Conservation (phyloP, 2,797 vertebrate species). For the Typhlichthys subterraneus region DNA sequence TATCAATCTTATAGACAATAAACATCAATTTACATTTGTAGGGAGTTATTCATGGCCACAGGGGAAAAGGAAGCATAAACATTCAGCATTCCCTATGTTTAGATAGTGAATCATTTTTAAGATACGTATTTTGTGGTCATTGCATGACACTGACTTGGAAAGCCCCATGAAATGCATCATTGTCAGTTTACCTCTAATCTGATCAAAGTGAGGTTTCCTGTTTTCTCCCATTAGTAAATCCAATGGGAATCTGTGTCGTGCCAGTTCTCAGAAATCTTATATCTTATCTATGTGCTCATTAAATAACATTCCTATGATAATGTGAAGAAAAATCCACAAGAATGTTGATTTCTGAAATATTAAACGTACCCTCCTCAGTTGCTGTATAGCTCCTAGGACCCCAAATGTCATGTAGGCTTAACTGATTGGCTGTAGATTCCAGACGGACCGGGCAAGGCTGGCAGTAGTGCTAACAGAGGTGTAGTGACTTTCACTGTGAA, state of each 20-base stretch:
- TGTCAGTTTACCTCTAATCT: conserved; percentile 48
- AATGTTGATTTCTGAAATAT: conserved; percentile 16
- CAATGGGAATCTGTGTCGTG: conserved; percentile 51
- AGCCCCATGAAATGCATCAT: conserved; percentile 34
- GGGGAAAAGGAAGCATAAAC: conserved; percentile 11
- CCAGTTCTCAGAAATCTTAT: conserved; percentile 47
- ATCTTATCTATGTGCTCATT: conserved; percentile 65
- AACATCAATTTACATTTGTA: conserved; percentile 7
- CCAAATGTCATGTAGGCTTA: too few species aligned
- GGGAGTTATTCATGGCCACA: conserved; percentile 9
- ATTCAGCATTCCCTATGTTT: conserved; percentile 25
- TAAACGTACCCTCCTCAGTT: neutral
- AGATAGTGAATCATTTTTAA: conserved; percentile 27
- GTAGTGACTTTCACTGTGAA: too few species aligned
- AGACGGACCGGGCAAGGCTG: too few species aligned
- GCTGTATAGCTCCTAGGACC: too few species aligned
- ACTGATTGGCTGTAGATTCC: too few species aligned
- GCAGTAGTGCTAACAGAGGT: too few species aligned
- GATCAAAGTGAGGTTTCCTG: conserved; percentile 62
- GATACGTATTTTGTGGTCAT: conserved; percentile 21
- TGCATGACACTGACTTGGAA: conserved; percentile 23
- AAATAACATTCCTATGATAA: conserved; percentile 72
- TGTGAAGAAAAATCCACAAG: conserved; percentile 39
- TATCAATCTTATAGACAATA: conserved; percentile 11
- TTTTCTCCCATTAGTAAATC: conserved; percentile 44